Percentiles rank a stretch among this genome's conserved stretches.
Conservation (phyloP, 2,888 invertebrate genomes). For the Crocallis elinguaria region DNA sequence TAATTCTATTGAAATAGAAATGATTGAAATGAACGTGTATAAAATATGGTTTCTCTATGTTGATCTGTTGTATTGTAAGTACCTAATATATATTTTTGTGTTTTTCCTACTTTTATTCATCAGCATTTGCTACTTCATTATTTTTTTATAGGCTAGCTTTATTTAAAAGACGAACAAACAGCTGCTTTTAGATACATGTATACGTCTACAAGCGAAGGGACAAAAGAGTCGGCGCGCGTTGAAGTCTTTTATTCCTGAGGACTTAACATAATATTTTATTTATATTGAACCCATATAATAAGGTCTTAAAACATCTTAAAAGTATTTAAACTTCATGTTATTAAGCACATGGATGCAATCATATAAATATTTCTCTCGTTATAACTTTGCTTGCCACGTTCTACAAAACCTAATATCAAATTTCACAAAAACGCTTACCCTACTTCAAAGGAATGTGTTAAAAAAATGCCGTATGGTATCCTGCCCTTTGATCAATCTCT, state of each 20-base stretch:
- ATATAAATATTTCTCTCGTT: neutral
- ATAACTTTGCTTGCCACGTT: neutral
- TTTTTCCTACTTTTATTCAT: too few species aligned
- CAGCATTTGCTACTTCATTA: neutral
- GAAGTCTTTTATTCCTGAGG: slow-evolving; percentile 53
- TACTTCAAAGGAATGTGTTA: slow-evolving; percentile 19
- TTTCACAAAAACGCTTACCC: slow-evolving; percentile 27
- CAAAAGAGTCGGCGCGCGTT: slow-evolving; percentile 45
- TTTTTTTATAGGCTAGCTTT: too few species aligned
- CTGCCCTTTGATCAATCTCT: slow-evolving; percentile 32
- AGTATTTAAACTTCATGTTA: neutral
- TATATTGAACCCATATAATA: too few species aligned
- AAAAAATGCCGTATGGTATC: slow-evolving; percentile 34
- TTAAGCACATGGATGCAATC: neutral
- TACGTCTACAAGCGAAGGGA: neutral
- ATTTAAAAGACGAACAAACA: too few species aligned
- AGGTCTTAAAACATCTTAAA: too few species aligned
- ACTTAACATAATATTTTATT: neutral
- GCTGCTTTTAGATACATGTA: neutral
- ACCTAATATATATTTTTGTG: too few species aligned
- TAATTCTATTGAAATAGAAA: slow-evolving; percentile 29
- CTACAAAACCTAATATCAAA: slow-evolving; percentile 24
- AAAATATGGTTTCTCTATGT: neutral
- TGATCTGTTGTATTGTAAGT: too few species aligned
- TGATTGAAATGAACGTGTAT: slow-evolving; percentile 4